Percentiles rank a stretch among this genome's conserved stretches.
These are phyloP conservation scores for Mormyrus hasselquistii DNA, from an alignment of 2,797 vertebrate genomes.

Conservation along the genomic window DNA sequence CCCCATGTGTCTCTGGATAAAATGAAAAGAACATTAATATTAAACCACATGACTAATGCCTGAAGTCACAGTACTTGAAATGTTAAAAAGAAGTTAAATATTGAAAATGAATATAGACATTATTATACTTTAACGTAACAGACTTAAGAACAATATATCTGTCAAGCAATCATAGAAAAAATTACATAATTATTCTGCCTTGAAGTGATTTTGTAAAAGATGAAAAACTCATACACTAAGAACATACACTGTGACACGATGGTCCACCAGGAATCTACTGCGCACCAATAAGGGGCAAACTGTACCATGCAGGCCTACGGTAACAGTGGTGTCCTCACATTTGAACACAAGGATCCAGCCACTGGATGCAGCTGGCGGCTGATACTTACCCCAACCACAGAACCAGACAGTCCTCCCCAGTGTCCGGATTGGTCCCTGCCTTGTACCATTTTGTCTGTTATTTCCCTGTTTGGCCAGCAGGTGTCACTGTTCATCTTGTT, in stretches of 20 bases:
- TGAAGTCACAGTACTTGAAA: not conserved
- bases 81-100: not conserved
- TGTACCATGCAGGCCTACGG: not conserved
- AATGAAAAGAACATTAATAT: not conserved
- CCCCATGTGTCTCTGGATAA: not conserved
- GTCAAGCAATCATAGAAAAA: not conserved
- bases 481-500: not conserved
- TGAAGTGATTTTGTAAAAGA: not conserved
- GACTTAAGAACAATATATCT: not conserved
- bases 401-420: not conserved
- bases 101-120: not conserved
- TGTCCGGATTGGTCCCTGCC: not conserved
- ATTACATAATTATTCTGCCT: not conserved
- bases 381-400: not conserved
- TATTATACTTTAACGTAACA: not conserved
- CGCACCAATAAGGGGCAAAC: not conserved
- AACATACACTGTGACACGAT: not conserved
- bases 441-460: not conserved
- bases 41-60: not conserved
- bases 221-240: not conserved
- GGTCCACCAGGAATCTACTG: not conserved
- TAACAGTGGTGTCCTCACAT: not conserved
- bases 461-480: not conserved
- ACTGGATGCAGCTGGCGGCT: not conserved
- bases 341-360: not conserved